Percentiles rank a stretch among this genome's conserved stretches.
These are phyloP conservation scores for Calephelis nemesis DNA, from an alignment of 1,140 invertebrate genomes.

Conservation along the genomic window DNA sequence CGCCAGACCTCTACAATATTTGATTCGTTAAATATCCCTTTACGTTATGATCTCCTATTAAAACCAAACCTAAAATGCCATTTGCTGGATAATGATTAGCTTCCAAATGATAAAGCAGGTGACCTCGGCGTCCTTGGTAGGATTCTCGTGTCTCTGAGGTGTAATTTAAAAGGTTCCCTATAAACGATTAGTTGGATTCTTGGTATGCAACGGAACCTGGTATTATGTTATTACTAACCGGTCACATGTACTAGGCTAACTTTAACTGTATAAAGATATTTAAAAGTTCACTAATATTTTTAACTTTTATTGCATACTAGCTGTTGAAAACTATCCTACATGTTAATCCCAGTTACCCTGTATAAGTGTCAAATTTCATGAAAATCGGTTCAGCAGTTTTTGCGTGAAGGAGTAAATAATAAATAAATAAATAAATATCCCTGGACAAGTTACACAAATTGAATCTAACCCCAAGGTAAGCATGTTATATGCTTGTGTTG, in stretches of 20 bases:
- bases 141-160: constrained; percentile 73
- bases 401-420: too few species aligned
- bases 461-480: too few species aligned
- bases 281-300: too few species aligned
- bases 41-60: constrained; percentile 59
- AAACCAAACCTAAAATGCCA: constrained; percentile 71
- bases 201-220: constrained; percentile 58
- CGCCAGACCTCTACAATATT: not conserved
- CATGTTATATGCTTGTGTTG: too few species aligned
- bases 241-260: constrained; percentile 1
- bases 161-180: constrained; percentile 70
- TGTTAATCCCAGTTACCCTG: too few species aligned
- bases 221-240: constrained; percentile 67
- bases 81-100: constrained; percentile 69
- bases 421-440: too few species aligned
- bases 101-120: constrained; percentile 70
- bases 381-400: too few species aligned
- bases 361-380: too few species aligned
- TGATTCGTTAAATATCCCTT: constrained; percentile 48
- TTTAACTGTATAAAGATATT: not conserved
- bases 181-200: constrained; percentile 72
- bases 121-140: constrained; percentile 70
- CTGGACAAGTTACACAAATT: too few species aligned
- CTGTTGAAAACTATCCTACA: too few species aligned
- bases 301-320: too few species aligned